Evolutionary conservation across 2,113 vertebrate species (phyloP).

Genomic region (Eidolon helvum): DNA sequence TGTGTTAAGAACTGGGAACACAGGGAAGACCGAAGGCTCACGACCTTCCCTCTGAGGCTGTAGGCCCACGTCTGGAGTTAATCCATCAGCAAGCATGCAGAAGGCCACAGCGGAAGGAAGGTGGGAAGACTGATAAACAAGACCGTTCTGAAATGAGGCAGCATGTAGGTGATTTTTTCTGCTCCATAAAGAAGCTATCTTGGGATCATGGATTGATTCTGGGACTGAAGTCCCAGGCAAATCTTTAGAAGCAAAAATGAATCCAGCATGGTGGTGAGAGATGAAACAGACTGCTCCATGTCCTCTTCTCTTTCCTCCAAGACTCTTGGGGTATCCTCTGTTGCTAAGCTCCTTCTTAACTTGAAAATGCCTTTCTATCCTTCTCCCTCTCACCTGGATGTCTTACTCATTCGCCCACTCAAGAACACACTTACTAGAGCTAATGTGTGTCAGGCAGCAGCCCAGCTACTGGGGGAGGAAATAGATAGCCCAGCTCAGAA

Average conservation of each 20-base stretch:
- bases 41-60: background rate
- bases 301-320: background rate
- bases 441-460: background rate
- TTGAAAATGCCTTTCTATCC: background rate
- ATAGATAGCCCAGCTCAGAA: background rate
- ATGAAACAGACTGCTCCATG: background rate
- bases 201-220: background rate
- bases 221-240: background rate
- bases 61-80: background rate
- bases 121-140: background rate
- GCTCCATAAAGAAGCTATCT: background rate
- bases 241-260: background rate
- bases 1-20: background rate
- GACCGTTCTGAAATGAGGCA: background rate
- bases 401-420: background rate
- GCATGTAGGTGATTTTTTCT: background rate
- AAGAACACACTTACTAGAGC: background rate
- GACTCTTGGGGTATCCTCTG: background rate
- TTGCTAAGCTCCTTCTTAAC: background rate
- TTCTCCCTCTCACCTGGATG: background rate
- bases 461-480: background rate
- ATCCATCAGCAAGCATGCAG: no score
- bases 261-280: background rate
- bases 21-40: background rate
- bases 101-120: no score